Base-by-base conservation (phyloP, 2,797 vertebrate species). In the Lepilemur septentrionalis region DNA sequence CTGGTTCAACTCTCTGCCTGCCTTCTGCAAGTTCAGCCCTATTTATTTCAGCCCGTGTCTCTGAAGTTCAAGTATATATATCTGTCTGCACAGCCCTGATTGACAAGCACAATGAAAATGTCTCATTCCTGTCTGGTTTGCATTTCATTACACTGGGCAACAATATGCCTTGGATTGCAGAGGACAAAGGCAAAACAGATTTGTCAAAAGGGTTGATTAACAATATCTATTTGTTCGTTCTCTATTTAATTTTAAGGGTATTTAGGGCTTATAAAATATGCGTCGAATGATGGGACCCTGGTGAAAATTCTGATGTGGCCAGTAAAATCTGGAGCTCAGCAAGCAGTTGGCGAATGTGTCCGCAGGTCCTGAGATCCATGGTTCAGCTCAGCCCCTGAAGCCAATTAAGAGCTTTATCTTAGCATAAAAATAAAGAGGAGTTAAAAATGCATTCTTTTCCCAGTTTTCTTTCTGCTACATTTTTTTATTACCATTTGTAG, bases 21-120 rank as follows among this genome's bases (percentile, higher is more conserved):
- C 91, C 81, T 97, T 35, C 95, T 95, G 85, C 94, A 98, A 98
- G 95, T 98, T 98, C 96, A 98, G 96, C 95, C 93, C 97, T 98
- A 96, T 97, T 98, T 98, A 97, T 97, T 98, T 94, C 95, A 97
- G 93, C 93, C 86, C 85, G 30, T 82, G 93, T 93, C 98, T 98
- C 97, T 97, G 95, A 98, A 98, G 98, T 99, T 98, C 98, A 98
- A 98, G 98, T 98, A 97, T 97, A 97, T 97, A 95, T 98, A 95
- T 98, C 97, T 97, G 97, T 96, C 97, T 96, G 94, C 93, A 93
- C 72, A 92, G 89, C 14, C 88, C 94, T 98, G 98, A 98, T 95
- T 98, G 98, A 98, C 98, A 98, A 96, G 94, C 96, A 96, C 98
- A 98, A 97, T 98, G 98, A 97, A 97, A 98, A 98, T 88, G 98